Percentiles rank a stretch among this genome's conserved stretches.
Evolutionary conservation across 2,888 invertebrate species (phyloP).

Genomic region (Dolichopus griseipennis): DNA sequence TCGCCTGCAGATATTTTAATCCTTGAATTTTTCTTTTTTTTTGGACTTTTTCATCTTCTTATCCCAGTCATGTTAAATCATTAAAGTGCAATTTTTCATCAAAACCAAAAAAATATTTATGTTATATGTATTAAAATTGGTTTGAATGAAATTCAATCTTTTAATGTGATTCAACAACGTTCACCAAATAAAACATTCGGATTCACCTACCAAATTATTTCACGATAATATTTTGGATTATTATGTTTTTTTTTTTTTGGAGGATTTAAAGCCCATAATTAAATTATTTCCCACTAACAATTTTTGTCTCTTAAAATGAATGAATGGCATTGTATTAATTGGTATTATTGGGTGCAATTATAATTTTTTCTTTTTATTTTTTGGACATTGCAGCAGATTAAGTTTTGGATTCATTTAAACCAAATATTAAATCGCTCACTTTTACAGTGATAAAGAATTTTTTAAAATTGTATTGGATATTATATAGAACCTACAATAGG

Average conservation of each 20-base stretch:
- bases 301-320: background rate
- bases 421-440: no score
- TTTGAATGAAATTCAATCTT: background rate
- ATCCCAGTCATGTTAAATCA: background rate
- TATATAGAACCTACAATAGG: background rate
- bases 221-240: no score
- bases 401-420: no score
- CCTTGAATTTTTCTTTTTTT: background rate
- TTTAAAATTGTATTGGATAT: background rate
- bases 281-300: constrained; percentile 1
- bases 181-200: no score
- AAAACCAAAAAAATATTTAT: background rate
- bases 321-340: constrained; percentile 1
- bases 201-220: no score
- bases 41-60: background rate
- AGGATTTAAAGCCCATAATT: background rate
- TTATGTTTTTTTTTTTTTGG: background rate
- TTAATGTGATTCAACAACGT: background rate
- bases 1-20: background rate
- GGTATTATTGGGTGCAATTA: background rate
- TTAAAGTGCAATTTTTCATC: background rate
- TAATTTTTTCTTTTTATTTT: background rate
- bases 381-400: background rate
- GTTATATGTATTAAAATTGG: background rate
- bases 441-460: no score